A percentile compares a stretch with the other conserved stretches of the same genome.
Evolutionary conservation across 2,888 invertebrate species (phyloP).

Genomic region (Pseudolycoriella hygida): DNA sequence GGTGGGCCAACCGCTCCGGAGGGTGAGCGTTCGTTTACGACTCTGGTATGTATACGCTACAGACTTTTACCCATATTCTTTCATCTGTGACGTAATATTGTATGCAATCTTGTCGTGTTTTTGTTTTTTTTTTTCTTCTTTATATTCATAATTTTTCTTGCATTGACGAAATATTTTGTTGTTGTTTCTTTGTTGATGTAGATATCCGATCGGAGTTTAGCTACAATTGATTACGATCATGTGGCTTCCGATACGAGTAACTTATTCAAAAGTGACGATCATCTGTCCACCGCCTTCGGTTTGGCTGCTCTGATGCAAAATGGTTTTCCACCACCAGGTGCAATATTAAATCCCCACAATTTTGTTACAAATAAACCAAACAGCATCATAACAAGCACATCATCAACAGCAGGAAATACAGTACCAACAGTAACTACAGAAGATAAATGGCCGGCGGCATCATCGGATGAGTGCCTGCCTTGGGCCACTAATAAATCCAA

Average conservation of each 20-base stretch:
- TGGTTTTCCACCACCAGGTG: constrained; percentile 47
- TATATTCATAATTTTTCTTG: neutral
- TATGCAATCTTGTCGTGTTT: neutral
- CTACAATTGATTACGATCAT: constrained; percentile 28
- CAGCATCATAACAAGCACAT: neutral
- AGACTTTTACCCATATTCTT: neutral
- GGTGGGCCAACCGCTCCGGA: constrained; percentile 30
- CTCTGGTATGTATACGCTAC: constrained; percentile 21
- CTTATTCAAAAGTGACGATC: constrained; percentile 47
- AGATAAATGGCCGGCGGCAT: constrained; percentile 2
- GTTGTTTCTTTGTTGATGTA: constrained; percentile 19
- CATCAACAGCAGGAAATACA: constrained; percentile 9
- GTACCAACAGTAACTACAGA: neutral
- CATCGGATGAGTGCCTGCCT: constrained; percentile 4
- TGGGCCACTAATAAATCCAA: constrained; percentile 5
- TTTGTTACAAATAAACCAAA: constrained; percentile 23
- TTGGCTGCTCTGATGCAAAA: constrained; percentile 61
- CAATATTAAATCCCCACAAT: constrained; percentile 30
- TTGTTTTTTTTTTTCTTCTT: neutral
- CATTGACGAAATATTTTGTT: neutral
- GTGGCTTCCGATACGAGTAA: constrained; percentile 20
- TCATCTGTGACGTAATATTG: no score
- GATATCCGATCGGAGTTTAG: constrained; percentile 26
- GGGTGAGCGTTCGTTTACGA: constrained; percentile 28
- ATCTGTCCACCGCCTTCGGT: constrained; percentile 51